phyloP scores from a whole-genome alignment of 2,797 vertebrate species.

The Sebastes minor region DNA sequence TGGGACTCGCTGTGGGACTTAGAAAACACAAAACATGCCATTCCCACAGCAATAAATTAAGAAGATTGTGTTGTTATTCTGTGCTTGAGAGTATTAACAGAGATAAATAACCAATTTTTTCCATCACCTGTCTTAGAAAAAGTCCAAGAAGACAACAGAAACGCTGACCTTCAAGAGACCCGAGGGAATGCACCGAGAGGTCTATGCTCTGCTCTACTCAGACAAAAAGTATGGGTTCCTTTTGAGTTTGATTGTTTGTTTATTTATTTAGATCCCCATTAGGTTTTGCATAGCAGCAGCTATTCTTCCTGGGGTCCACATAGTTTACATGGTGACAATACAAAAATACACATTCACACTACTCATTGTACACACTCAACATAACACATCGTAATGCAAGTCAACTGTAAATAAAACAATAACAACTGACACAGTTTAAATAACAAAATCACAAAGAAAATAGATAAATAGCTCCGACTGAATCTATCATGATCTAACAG shows the following conservation, averaged over 20 bases:
- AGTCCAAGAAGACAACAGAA: conserved; percentile 95
- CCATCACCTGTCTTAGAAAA: conserved; percentile 86
- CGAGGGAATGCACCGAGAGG: conserved; percentile 98
- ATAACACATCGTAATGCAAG: too few relatives aligned
- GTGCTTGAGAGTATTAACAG: neutral
- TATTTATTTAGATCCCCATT: too few relatives aligned
- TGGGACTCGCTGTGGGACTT: neutral
- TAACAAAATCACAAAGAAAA: too few relatives aligned
- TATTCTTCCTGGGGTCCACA: accelerated
- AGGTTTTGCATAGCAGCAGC: too few relatives aligned
- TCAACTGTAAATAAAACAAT: too few relatives aligned
- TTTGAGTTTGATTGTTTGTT: neutral
- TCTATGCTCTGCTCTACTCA: conserved; percentile 97
- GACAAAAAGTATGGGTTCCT: conserved; percentile 81
- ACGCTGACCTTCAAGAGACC: conserved; percentile 97
- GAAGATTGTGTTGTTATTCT: neutral
- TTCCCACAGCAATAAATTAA: neutral
- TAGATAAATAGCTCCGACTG: too few relatives aligned
- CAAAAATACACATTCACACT: too few relatives aligned
- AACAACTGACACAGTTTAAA: too few relatives aligned
- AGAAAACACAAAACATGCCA: neutral
- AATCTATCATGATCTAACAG: too few relatives aligned
- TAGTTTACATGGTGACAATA: too few relatives aligned
- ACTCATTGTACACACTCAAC: too few relatives aligned
- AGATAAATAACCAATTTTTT: neutral